Conservation (phyloP, 2,113 vertebrate species). For the Sphyrna mokarran region DNA sequence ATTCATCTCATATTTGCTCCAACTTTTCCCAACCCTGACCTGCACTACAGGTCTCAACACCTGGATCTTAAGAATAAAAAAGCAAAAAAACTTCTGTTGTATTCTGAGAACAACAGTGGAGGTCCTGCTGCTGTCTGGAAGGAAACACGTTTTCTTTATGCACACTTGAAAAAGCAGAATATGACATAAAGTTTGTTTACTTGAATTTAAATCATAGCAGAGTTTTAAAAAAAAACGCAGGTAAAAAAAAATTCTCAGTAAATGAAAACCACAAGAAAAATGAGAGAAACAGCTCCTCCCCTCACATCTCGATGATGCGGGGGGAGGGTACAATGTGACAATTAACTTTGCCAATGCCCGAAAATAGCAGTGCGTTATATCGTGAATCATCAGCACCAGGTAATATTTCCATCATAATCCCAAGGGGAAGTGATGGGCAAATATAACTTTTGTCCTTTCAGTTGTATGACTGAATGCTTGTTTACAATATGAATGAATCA, state of each 20-base stretch:
- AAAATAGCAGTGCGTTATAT: background rate
- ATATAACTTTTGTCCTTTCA: background rate
- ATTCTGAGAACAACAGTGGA: background rate
- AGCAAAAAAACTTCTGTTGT: background rate
- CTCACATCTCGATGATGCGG: background rate
- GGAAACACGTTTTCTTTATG: background rate
- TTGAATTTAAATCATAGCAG: slow-evolving; percentile 4
- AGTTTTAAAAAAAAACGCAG: too few species aligned
- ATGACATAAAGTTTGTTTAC: background rate
- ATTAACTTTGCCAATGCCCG: background rate
- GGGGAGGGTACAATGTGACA: background rate
- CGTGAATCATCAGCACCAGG: background rate
- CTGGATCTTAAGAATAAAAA: background rate
- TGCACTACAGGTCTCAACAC: background rate
- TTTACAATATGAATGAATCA: background rate
- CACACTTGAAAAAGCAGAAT: background rate
- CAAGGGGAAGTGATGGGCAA: background rate
- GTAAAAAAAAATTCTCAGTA: background rate
- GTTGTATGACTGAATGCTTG: background rate
- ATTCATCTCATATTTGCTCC: background rate
- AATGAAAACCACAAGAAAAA: slow-evolving; percentile 5
- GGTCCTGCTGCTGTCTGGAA: too few species aligned
- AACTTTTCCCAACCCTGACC: background rate
- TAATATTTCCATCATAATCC: background rate
- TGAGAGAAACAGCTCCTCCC: background rate